phyloP scores from a whole-genome alignment of 1,140 invertebrate genomes.

The Cydia strobilella region DNA sequence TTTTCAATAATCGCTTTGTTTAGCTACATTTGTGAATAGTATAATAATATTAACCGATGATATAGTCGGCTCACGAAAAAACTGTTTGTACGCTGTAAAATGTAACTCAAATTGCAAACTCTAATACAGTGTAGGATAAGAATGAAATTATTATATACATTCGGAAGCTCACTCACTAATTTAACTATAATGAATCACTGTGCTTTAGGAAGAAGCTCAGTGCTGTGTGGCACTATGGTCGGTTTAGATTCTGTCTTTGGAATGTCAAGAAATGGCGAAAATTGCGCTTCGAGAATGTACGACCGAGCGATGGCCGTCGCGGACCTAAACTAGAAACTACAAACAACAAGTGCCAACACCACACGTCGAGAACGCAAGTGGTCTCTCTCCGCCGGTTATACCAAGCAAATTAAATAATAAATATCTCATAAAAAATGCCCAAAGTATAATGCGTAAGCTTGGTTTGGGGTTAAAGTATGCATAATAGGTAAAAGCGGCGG shows the following conservation, averaged over 20 bases:
- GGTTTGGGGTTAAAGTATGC: background rate
- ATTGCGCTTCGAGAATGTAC: slow-evolving; percentile 14
- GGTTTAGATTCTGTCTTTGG: slow-evolving; percentile 31
- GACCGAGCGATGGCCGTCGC: slow-evolving; percentile 23
- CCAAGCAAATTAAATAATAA: background rate
- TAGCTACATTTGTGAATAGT: slow-evolving; percentile 30
- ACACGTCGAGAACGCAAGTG: background rate
- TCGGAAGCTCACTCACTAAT: slow-evolving; percentile 23
- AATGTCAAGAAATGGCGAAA: slow-evolving; percentile 30
- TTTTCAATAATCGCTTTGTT: slow-evolving; percentile 32
- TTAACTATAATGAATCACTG: slow-evolving; percentile 27
- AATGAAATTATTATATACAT: slow-evolving; percentile 27
- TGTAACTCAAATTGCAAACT: slow-evolving; percentile 30
- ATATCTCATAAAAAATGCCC: background rate
- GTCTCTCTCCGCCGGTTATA: background rate
- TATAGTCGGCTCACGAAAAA: background rate
- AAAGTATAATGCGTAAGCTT: background rate
- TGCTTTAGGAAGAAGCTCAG: slow-evolving; percentile 32
- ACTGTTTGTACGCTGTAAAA: slow-evolving; percentile 21
- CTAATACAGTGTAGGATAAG: slow-evolving; percentile 26
- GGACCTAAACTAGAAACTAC: slow-evolving; percentile 17
- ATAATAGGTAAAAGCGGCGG: background rate
- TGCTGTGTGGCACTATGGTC: slow-evolving; percentile 32
- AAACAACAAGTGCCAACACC: slow-evolving; percentile 25
- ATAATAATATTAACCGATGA: slow-evolving; percentile 2